These are phyloP conservation scores for Chloroclystis v-ata DNA, from an alignment of 2,888 invertebrate species.

Conservation along the genomic window DNA sequence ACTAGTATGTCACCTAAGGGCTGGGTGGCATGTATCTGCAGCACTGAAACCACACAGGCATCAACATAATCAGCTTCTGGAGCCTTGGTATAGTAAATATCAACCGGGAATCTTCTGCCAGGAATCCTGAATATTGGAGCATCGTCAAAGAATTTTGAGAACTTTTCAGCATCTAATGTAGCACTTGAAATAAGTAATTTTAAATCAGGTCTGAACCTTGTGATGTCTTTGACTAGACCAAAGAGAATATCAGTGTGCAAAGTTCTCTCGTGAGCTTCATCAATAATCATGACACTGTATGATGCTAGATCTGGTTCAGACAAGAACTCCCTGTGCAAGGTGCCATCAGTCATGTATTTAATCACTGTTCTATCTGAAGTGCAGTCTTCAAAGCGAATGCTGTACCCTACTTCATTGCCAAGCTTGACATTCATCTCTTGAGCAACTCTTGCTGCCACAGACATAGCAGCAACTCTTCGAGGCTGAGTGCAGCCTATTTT, in stretches of 20 bases:
- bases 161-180: constrained; percentile 98
- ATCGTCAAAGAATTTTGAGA: constrained; percentile 98
- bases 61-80: constrained; percentile 99
- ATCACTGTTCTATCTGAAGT: constrained; percentile 97
- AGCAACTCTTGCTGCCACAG: constrained; percentile 98
- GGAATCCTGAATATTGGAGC: constrained; percentile 99
- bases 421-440: constrained; percentile 98
- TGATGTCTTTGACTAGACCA: constrained; percentile 97
- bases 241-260: constrained; percentile 98
- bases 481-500: constrained; percentile 99
- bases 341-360: constrained; percentile 99
- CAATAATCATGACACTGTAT: constrained; percentile 99
- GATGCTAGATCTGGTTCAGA: constrained; percentile 97
- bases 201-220: constrained; percentile 93
- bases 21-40: constrained; percentile 99
- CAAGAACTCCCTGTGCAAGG: constrained; percentile 96
- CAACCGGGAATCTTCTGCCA: constrained; percentile 97
- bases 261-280: constrained; percentile 99
- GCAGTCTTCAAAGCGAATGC: constrained; percentile 99
- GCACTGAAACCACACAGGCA: constrained; percentile 96
- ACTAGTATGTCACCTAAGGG: constrained; percentile 97
- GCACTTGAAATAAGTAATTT: constrained; percentile 98
- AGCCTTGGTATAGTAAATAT: constrained; percentile 99
- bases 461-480: constrained; percentile 98
- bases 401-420: constrained; percentile 93